A percentile compares a stretch with the other conserved stretches of the same genome.
Conservation (phyloP, 2,113 vertebrate genomes). For the Micromys minutus region DNA sequence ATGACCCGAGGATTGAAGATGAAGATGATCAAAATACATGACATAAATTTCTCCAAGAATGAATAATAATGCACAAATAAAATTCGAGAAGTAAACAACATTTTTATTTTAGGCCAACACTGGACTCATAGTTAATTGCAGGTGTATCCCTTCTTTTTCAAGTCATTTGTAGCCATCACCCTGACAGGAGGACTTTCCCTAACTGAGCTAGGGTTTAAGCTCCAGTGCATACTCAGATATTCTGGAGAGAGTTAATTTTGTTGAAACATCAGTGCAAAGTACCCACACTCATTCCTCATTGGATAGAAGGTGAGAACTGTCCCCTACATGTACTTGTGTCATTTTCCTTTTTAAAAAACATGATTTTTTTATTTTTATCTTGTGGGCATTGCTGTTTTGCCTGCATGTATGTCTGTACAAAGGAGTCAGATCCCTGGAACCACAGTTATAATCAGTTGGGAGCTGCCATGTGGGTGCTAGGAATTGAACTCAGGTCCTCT, state of each 20-base stretch:
- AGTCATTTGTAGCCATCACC: neutral
- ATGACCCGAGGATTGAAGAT: too few species aligned
- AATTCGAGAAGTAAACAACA: neutral
- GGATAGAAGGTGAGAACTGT: neutral
- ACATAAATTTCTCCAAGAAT: neutral
- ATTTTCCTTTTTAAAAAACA: neutral
- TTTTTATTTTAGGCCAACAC: neutral
- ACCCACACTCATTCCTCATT: neutral
- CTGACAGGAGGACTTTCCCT: neutral
- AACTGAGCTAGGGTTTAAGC: conserved; percentile 20
- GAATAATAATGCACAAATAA: neutral
- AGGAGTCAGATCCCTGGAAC: too few species aligned
- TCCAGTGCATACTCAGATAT: conserved; percentile 45
- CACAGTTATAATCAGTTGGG: too few species aligned
- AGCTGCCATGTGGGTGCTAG: too few species aligned
- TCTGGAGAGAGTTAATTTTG: conserved; percentile 64
- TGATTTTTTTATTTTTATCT: too few species aligned
- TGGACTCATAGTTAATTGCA: neutral
- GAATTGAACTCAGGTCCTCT: too few species aligned
- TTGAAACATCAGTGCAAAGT: neutral
- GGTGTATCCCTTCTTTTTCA: neutral
- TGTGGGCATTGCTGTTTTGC: too few species aligned
- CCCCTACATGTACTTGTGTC: neutral
- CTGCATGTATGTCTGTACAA: too few species aligned
- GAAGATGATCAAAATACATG: neutral